A percentile compares a stretch with the other conserved stretches of the same genome.
Conservation (phyloP, 2,888 invertebrate genomes). For the Leucophora obtusa region DNA sequence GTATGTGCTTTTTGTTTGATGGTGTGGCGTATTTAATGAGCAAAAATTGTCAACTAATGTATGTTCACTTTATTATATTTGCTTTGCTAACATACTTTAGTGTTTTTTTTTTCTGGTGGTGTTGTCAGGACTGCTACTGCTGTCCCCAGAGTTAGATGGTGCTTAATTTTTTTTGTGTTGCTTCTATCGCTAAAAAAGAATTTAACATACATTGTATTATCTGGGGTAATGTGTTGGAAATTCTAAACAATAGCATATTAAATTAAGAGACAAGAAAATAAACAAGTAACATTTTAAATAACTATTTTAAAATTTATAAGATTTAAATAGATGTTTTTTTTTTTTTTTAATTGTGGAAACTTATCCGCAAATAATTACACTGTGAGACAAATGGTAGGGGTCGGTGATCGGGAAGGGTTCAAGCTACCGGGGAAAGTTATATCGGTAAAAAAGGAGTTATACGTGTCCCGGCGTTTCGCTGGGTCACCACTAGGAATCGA, state of each 20-base stretch:
- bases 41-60: slow-evolving; percentile 65
- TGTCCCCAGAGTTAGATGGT: slow-evolving; percentile 20
- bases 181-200: slow-evolving; percentile 18
- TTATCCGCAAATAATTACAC: too few species aligned
- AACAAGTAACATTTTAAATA: slow-evolving; percentile 1
- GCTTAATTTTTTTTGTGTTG: slow-evolving; percentile 10
- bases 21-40: slow-evolving; percentile 51
- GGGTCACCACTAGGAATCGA: too few species aligned
- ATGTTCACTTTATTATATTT: slow-evolving; percentile 65
- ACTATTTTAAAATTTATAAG: too few species aligned
- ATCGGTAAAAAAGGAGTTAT: too few species aligned
- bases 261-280: slow-evolving; percentile 19
- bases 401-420: too few species aligned
- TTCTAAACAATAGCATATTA: slow-evolving; percentile 29
- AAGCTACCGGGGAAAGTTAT: too few species aligned
- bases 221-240: slow-evolving; percentile 48
- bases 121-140: not conserved
- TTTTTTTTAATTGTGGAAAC: too few species aligned
- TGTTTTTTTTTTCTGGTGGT: not conserved
- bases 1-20: not conserved
- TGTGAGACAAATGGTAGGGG: too few species aligned
- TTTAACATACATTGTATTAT: slow-evolving; percentile 35
- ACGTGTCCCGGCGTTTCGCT: too few species aligned
- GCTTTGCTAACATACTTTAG: slow-evolving; percentile 32
- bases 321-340: too few species aligned